phyloP scores from a whole-genome alignment of 2,888 invertebrate species.

The Seira ritae region DNA sequence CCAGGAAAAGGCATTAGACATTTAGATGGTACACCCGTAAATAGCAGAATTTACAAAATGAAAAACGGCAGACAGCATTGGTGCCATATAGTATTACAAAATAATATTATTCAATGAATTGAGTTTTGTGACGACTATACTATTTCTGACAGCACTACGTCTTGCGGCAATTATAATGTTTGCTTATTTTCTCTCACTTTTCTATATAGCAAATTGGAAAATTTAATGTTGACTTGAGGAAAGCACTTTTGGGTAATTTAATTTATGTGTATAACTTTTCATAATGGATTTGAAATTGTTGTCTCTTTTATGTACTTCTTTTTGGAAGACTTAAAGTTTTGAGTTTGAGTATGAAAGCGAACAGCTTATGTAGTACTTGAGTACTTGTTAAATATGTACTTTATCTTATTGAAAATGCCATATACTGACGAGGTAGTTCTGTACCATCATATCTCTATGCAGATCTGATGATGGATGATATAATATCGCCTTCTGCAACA shows the following conservation, averaged over 20 bases:
- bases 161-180: neutral
- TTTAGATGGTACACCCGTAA: constrained; percentile 10
- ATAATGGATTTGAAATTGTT: neutral
- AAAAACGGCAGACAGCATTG: constrained; percentile 49
- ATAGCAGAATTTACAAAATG: constrained; percentile 32
- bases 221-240: neutral
- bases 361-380: constrained; percentile 36
- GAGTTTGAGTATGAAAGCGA: constrained; percentile 6
- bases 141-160: neutral
- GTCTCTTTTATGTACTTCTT: neutral
- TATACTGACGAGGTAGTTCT: neutral
- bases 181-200: neutral
- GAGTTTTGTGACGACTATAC: constrained; percentile 11
- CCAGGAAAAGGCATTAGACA: constrained; percentile 45
- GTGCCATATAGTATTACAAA: constrained; percentile 58
- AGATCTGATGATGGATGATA: constrained; percentile 24
- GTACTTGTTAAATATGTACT: constrained; percentile 9
- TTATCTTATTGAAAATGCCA: neutral
- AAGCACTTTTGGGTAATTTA: neutral
- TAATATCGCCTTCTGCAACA: neutral
- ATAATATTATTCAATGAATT: constrained; percentile 19
- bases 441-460: constrained; percentile 30
- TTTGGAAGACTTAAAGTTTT: neutral
- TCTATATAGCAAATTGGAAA: neutral
- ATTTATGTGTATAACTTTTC: constrained; percentile 2